phyloP scores from a whole-genome alignment of 2,888 invertebrate genomes.

The Tinea pellionella region DNA sequence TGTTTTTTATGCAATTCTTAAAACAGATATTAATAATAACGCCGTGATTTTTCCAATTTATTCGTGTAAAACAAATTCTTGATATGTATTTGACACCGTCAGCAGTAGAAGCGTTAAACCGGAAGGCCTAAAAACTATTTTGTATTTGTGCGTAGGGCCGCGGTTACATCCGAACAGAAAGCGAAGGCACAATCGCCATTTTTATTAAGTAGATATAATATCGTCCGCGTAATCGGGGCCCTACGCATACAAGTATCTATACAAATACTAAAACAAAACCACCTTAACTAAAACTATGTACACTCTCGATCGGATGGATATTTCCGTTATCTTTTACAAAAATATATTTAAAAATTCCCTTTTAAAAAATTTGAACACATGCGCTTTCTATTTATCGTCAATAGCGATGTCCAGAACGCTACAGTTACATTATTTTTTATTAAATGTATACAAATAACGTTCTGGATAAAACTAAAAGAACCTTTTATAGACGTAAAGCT shows the following conservation, averaged over 20 bases:
- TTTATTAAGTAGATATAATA: not conserved
- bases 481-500: constrained; percentile 15
- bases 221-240: constrained; percentile 47
- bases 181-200: not conserved
- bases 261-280: constrained; percentile 25
- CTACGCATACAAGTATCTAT: constrained; percentile 30
- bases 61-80: no score
- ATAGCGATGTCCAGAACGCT: not conserved
- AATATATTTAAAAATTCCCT: not conserved
- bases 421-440: no score
- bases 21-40: no score
- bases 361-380: constrained; percentile 15
- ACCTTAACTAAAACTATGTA: constrained; percentile 27
- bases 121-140: not conserved
- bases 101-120: not conserved
- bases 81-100: no score
- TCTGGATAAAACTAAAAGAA: constrained; percentile 7
- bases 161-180: not conserved
- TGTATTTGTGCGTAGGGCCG: not conserved
- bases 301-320: constrained; percentile 19
- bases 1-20: no score
- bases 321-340: constrained; percentile 4
- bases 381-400: constrained; percentile 14
- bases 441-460: no score
- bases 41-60: no score